phyloP scores from a whole-genome alignment of 1,140 invertebrate genomes.

The Dendrolimus punctatus region DNA sequence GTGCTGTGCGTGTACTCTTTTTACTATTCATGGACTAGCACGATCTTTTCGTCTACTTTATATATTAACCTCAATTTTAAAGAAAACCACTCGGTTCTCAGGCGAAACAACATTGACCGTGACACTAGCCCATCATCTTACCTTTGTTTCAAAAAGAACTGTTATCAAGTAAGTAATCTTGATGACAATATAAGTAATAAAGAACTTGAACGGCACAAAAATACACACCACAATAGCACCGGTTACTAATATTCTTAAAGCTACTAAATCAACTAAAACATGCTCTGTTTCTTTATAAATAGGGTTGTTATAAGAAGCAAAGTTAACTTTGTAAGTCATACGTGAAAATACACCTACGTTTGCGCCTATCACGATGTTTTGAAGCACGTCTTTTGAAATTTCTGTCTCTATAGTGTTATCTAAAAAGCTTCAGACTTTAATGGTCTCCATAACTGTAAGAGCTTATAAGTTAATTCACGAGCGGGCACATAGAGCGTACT shows the following conservation, averaged over 20 bases:
- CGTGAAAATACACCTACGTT: conserved; percentile 41
- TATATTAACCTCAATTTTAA: conserved; percentile 28
- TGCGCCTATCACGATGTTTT: conserved; percentile 45
- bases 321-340: conserved; percentile 12
- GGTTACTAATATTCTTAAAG: too few species aligned
- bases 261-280: conserved; percentile 8
- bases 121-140: conserved; percentile 21
- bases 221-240: too few species aligned
- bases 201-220: conserved; percentile 19
- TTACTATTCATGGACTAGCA: too few species aligned
- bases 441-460: conserved; percentile 28
- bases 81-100: conserved; percentile 6
- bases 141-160: conserved; percentile 35
- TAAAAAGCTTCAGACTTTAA: conserved; percentile 35
- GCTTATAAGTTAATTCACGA: conserved; percentile 39
- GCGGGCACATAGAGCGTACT: conserved; percentile 23
- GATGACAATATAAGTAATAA: conserved; percentile 53
- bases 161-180: conserved; percentile 40
- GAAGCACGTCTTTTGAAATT: conserved; percentile 41
- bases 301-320: conserved; percentile 10
- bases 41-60: conserved; percentile 14
- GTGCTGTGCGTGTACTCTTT: too few species aligned
- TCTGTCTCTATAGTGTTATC: conserved; percentile 22
- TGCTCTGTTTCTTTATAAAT: conserved; percentile 15
- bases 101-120: conserved; percentile 22